phyloP scores from a whole-genome alignment of 1,140 invertebrate genomes.

The Diabrotica undecimpunctata region DNA sequence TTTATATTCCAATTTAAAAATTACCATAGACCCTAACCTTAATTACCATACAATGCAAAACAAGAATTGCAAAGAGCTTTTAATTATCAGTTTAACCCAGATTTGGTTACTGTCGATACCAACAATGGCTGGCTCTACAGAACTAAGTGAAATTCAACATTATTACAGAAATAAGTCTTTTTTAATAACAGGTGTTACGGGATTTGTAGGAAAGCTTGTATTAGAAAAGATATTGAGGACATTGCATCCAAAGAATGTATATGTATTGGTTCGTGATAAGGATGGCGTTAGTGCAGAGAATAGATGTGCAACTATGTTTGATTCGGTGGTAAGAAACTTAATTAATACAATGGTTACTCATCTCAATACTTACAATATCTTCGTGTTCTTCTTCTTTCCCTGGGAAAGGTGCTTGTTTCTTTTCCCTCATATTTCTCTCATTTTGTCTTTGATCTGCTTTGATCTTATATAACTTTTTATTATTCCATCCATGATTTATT shows the following conservation, averaged over 20 bases:
- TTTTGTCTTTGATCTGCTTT: too few species aligned
- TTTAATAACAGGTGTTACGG: conserved; percentile 56
- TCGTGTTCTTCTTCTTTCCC: too few species aligned
- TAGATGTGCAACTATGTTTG: conserved; percentile 59
- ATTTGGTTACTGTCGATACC: neutral
- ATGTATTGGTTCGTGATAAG: conserved; percentile 72
- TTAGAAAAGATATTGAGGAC: conserved; percentile 44
- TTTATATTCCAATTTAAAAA: neutral
- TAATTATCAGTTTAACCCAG: too few species aligned
- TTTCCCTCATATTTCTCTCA: too few species aligned
- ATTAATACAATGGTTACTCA: neutral
- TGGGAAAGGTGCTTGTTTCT: too few species aligned
- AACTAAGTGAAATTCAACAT: conserved; percentile 29
- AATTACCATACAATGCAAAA: neutral
- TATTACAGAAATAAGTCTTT: conserved; percentile 48
- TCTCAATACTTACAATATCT: too few species aligned
- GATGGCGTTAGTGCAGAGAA: conserved; percentile 62
- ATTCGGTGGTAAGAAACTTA: conserved; percentile 54
- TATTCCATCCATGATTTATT: too few species aligned
- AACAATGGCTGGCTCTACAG: conserved; percentile 11
- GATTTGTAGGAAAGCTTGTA: conserved; percentile 66
- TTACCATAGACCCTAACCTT: neutral
- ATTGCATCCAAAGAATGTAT: conserved; percentile 60
- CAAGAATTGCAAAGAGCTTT: too few species aligned
- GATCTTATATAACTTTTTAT: too few species aligned